A percentile compares a stretch with the other conserved stretches of the same genome.
These are phyloP conservation scores for Rhyacophila brunnea DNA, from an alignment of 1,140 invertebrate genomes.

Conservation along the genomic window DNA sequence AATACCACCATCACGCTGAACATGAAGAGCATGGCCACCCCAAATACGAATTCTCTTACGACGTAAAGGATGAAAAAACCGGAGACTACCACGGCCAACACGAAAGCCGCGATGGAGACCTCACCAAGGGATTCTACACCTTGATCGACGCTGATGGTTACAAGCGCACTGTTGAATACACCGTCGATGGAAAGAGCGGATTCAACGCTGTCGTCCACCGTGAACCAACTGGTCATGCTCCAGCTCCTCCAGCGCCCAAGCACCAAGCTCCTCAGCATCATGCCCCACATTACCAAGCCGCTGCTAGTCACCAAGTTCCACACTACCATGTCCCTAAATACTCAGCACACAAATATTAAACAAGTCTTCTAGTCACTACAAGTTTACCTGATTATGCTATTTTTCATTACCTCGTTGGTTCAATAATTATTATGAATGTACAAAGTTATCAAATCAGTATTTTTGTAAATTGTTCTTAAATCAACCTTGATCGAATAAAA, in stretches of 20 bases:
- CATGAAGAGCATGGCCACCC: constrained; percentile 14
- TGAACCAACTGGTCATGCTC: constrained; percentile 35
- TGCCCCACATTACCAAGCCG: not conserved
- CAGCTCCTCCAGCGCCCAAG: not conserved
- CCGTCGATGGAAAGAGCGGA: constrained; percentile 47
- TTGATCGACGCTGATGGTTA: constrained; percentile 52
- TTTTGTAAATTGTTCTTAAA: no score
- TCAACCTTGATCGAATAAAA: no score
- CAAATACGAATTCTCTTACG: constrained; percentile 38
- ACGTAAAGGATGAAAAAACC: constrained; percentile 39
- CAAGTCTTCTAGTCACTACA: no score
- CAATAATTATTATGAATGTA: no score
- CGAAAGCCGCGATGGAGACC: constrained; percentile 42
- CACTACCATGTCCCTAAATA: no score
- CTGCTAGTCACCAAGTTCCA: not conserved
- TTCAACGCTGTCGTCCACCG: constrained; percentile 53
- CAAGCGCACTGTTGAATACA: constrained; percentile 53
- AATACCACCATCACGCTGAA: no score
- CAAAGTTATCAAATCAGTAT: no score
- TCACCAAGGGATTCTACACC: constrained; percentile 44
- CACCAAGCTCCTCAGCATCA: not conserved
- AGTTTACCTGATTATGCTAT: no score
- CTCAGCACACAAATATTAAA: no score
- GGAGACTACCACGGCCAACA: constrained; percentile 41
- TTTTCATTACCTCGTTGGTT: no score